Percentiles rank a stretch among this genome's conserved stretches.
Conservation (phyloP, 2,113 vertebrate genomes). For the Psittacula cyanocephala region DNA sequence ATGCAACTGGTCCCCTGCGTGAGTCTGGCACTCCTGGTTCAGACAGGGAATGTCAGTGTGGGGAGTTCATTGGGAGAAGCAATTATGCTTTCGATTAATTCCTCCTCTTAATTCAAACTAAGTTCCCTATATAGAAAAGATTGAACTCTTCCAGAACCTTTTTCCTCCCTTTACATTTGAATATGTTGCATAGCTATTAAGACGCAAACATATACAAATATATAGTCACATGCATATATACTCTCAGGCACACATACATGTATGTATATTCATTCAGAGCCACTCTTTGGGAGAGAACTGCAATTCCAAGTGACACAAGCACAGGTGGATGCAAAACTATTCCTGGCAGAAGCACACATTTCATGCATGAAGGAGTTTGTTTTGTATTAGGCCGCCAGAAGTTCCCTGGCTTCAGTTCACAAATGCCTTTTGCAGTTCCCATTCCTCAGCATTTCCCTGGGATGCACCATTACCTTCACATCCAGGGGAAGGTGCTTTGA, state of each 20-base stretch:
- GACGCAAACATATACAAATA: rapidly evolving
- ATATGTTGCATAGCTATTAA: not conserved
- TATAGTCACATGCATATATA: rapidly evolving
- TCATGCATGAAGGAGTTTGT: not conserved
- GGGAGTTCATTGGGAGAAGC: not conserved
- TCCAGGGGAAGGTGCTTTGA: not conserved
- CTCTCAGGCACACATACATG: rapidly evolving
- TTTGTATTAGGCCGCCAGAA: not conserved
- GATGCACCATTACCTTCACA: not conserved
- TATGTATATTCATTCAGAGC: not conserved
- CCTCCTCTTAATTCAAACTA: not conserved
- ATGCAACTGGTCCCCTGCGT: not conserved
- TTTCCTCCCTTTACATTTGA: not conserved
- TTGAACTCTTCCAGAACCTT: not conserved
- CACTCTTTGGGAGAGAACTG: not conserved
- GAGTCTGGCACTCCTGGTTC: not conserved
- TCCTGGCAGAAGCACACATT: not conserved
- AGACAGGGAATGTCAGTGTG: rapidly evolving
- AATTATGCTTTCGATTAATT: not conserved
- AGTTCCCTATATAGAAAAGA: not conserved
- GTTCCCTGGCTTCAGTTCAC: not conserved
- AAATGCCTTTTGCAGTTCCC: not conserved
- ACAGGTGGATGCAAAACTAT: not conserved
- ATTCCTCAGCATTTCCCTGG: not conserved
- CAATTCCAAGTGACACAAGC: not conserved